These are phyloP conservation scores for Pollenia griseotomentosa DNA, from an alignment of 2,888 invertebrate genomes.

Conservation along the genomic window DNA sequence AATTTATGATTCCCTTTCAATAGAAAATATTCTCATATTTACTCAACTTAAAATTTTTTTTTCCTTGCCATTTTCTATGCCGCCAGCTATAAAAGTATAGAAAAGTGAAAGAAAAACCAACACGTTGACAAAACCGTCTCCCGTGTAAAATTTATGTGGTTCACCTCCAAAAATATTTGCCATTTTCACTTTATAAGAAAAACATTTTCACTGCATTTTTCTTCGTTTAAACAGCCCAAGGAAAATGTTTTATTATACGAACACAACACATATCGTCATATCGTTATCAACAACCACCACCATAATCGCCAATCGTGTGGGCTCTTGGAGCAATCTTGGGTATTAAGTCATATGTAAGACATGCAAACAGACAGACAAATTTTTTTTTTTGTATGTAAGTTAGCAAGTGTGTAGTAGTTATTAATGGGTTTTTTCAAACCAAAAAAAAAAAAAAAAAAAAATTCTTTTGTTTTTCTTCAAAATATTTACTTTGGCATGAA, in stretches of 20 bases:
- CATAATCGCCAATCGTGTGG: not conserved
- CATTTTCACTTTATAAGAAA: constrained; percentile 39
- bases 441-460: constrained; percentile 34
- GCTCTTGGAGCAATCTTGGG: constrained; percentile 19
- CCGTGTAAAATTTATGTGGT: constrained; percentile 70
- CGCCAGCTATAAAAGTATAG: constrained; percentile 50
- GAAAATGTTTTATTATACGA: constrained; percentile 63
- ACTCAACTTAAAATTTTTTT: constrained; percentile 4
- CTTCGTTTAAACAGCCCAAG: not conserved
- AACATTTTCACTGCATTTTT: constrained; percentile 39
- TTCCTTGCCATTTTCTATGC: constrained; percentile 7
- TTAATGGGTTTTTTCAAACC: constrained; percentile 46
- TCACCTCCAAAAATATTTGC: constrained; percentile 70
- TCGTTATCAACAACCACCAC: not conserved
- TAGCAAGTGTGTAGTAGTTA: not conserved
- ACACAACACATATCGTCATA: not conserved
- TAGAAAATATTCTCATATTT: constrained; percentile 56
- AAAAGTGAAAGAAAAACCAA: constrained; percentile 27
- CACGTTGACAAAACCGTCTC: constrained; percentile 49
- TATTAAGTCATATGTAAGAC: constrained; percentile 29
- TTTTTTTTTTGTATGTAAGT: not conserved
- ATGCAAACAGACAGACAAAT: not conserved
- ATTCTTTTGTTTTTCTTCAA: constrained; percentile 64
- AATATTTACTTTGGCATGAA: constrained; percentile 47
- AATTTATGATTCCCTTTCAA: constrained; percentile 49